phyloP scores from a whole-genome alignment of 1,140 invertebrate genomes.

The Drosophila elegans region DNA sequence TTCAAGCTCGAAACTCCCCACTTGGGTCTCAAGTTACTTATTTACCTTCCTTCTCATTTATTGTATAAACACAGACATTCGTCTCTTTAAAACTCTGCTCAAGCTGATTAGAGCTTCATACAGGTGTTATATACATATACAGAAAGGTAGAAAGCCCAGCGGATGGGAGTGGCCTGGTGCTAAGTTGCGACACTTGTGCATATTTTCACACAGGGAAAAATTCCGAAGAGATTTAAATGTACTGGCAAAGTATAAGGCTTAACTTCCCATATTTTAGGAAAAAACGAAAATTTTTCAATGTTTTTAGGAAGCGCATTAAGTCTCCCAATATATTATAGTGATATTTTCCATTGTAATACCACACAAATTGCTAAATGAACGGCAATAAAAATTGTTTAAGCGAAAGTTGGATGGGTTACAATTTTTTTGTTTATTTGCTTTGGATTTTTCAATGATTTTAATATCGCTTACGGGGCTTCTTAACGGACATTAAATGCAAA shows the following conservation, averaged over 20 bases:
- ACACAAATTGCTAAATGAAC: constrained; percentile 1
- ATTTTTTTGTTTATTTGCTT: constrained; percentile 19
- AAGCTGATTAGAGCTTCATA: constrained; percentile 67
- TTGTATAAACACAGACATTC: constrained; percentile 72
- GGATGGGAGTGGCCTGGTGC: constrained; percentile 43
- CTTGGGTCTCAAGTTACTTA: constrained; percentile 32
- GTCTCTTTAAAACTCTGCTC: constrained; percentile 38
- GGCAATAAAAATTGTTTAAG: constrained; percentile 58
- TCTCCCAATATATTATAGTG: neutral
- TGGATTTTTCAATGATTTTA: constrained; percentile 25
- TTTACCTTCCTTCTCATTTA: constrained; percentile 22
- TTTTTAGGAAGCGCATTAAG: neutral
- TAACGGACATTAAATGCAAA: constrained; percentile 70
- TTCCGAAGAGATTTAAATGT: neutral
- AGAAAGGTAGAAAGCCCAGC: constrained; percentile 15
- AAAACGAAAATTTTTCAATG: too few species aligned
- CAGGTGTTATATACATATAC: constrained; percentile 53
- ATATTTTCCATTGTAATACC: neutral
- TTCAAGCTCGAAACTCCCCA: constrained; percentile 31
- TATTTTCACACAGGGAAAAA: constrained; percentile 25
- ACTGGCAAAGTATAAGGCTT: neutral
- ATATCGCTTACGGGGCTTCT: constrained; percentile 35
- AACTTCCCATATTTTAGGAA: neutral
- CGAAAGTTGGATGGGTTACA: constrained; percentile 47
- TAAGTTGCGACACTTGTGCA: constrained; percentile 23